Base-by-base conservation (phyloP, 2,797 vertebrate genomes). In the Gymnothorax javanicus region DNA sequence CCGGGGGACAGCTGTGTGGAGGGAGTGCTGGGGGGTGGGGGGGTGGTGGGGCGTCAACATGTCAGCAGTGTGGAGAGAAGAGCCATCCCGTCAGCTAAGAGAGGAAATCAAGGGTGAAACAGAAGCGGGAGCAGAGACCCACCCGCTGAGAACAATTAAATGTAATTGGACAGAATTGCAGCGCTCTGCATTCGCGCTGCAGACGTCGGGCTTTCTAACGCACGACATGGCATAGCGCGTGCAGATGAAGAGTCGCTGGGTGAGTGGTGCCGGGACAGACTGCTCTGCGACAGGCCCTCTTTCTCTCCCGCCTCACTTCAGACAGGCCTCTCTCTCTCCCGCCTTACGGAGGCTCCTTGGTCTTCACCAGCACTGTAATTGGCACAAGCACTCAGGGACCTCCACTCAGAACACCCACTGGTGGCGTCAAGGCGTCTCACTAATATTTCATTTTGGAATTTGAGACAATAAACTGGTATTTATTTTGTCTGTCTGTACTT, bases 161-260 rank as follows among this genome's bases (percentile, higher is more conserved):
- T 86, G 75, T 95, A 95, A 95, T 96, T 95, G 94, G 95, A 95
- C 95, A 94, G 91, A 90, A 90, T 88, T 86, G 89, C 87, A 87
- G 82, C 82, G 75, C 87, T 87, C 79, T 87, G 87, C 84, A 85
- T 85, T 71, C 84, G 73, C 62, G 69, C 84, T 82, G 27, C 83
- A 85, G 87, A 87, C 87, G 82, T 52, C 69, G 69, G 82, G 87
- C 83, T 85, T 87, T 87, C 85, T 85, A 87, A 82, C 75, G 71
- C 83, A 60, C 60, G 56, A 82, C 84, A 62, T 75, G 82, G 60
- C 33, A 25, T 69, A 77, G 73, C n/a, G 71, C 75, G 84, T 60
- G 59, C 75, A 69, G 62, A 82, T 85, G 83, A 62, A 75, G 79
- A 77, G 82, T 82, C 67, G 87, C 85, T 87, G 82, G 84, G 23